Evolutionary conservation across 2,888 invertebrate species (phyloP).

Genomic region (Hemicrepidius hirtus): DNA sequence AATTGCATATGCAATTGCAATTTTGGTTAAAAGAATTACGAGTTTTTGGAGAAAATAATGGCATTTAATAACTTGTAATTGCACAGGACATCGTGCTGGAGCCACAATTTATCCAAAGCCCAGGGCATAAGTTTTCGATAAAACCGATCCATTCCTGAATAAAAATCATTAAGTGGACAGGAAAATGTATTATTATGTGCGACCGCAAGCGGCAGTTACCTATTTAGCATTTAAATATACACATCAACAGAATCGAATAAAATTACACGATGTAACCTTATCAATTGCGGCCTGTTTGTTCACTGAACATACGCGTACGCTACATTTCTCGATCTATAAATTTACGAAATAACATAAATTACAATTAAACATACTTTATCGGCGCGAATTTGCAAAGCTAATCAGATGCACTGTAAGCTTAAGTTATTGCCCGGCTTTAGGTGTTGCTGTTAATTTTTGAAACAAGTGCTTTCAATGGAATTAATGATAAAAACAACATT

Average conservation of each 20-base stretch:
- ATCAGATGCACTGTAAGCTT: constrained; percentile 44
- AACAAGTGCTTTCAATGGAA: constrained; percentile 1
- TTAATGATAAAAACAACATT: not conserved
- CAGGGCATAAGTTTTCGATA: constrained; percentile 19
- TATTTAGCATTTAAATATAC: constrained; percentile 48
- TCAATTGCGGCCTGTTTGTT: constrained; percentile 47
- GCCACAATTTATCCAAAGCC: constrained; percentile 22
- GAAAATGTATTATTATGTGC: constrained; percentile 40
- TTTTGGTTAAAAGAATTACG: constrained; percentile 17
- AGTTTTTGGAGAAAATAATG: constrained; percentile 25
- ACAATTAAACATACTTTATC: constrained; percentile 48
- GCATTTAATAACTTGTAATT: constrained; percentile 36
- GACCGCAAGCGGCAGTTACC: constrained; percentile 35
- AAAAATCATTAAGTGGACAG: constrained; percentile 43
- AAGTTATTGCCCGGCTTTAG: constrained; percentile 44
- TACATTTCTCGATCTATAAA: constrained; percentile 32
- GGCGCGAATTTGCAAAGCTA: constrained; percentile 49
- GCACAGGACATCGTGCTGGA: constrained; percentile 21
- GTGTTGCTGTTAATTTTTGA: constrained; percentile 44
- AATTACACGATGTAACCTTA: constrained; percentile 46
- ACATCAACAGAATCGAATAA: constrained; percentile 44
- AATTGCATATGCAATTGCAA: constrained; percentile 13
- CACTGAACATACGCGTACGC: constrained; percentile 37
- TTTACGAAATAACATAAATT: constrained; percentile 42
- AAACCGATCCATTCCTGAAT: constrained; percentile 29